Conservation (phyloP, 1,140 invertebrate genomes). For the Listronotus oregonensis region DNA sequence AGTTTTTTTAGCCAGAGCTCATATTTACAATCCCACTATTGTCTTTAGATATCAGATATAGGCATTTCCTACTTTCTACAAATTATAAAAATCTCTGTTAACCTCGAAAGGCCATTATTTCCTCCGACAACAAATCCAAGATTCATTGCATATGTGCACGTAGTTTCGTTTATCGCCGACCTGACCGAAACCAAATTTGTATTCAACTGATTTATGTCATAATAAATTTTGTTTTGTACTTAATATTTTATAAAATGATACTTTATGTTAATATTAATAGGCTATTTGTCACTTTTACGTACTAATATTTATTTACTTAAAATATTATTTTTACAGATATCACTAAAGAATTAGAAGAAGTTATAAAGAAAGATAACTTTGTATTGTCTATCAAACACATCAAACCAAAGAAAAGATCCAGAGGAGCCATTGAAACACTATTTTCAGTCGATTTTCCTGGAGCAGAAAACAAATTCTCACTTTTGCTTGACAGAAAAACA, state of each 20-base stretch:
- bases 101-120: too few relatives aligned
- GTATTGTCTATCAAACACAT: conserved; percentile 67
- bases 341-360: conserved; percentile 61
- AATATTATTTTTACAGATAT: conserved; percentile 19
- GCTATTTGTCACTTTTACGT: neutral
- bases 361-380: conserved; percentile 64
- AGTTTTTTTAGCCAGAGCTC: too few relatives aligned
- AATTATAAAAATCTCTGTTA: too few relatives aligned
- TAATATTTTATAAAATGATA: neutral
- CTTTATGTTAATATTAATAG: neutral
- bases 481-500: conserved; percentile 67
- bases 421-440: conserved; percentile 63
- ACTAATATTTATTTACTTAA: neutral
- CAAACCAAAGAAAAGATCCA: conserved; percentile 61
- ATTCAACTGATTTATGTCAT: too few relatives aligned
- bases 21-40: too few relatives aligned
- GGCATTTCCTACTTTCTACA: too few relatives aligned
- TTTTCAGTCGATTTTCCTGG: conserved; percentile 68
- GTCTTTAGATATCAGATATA: too few relatives aligned
- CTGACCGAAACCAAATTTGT: too few relatives aligned
- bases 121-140: too few relatives aligned
- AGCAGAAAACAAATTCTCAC: conserved; percentile 65
- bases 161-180: too few relatives aligned
- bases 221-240: too few relatives aligned
- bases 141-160: too few relatives aligned